Base-by-base conservation (phyloP, 2,113 vertebrate species). In the Notarius lentiginosus region DNA sequence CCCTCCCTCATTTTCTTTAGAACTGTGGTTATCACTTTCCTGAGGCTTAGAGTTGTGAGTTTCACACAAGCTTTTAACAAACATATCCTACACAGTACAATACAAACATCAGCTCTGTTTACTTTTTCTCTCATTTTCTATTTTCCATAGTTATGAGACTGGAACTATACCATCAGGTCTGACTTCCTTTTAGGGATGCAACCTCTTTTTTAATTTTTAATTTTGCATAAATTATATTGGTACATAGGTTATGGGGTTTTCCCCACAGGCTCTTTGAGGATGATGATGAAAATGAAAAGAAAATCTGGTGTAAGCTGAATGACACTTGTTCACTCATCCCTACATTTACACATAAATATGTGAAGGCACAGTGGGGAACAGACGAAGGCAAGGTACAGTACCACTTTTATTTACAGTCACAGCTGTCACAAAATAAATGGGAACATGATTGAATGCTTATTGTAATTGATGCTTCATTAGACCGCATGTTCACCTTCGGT, bases 221-320 rank as follows among this genome's bases (percentile, higher is more conserved):
- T 53, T 7, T 34, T 53, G 41, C 34, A 34, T 15, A 60, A 60
- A 30, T 60, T 80, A 30, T 80, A 20, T 41, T 11, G 7, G n/a
- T 76, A 56, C 7, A 18, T 55, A 17, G 4, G 18, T n/a, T 85
- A 58, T 91, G 93, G 94, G 91, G 86, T 92, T 94, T 92, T 89
- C 93, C 41, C 93, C 87, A n/a, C 14, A 10, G 51, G 73, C 34
- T 56, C 8, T 91, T 91, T 90, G 82, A 90, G 66, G 70, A 79
- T 81, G 41, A 76, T 84, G 3, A 90, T 91, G 93, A 92, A 94
- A 93, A 94, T 86, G 22, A 84, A 91, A 24, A 11, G 47, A 77
- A 84, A 89, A 91, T 60, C 79, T 73, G 70, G 27, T 4, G 63
- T 27, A 85, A 58, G 51, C 51, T 87, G 49, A 47, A 14, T 76